Base-by-base conservation (phyloP, 2,113 vertebrate genomes). In the Zosterops hypoxanthus region DNA sequence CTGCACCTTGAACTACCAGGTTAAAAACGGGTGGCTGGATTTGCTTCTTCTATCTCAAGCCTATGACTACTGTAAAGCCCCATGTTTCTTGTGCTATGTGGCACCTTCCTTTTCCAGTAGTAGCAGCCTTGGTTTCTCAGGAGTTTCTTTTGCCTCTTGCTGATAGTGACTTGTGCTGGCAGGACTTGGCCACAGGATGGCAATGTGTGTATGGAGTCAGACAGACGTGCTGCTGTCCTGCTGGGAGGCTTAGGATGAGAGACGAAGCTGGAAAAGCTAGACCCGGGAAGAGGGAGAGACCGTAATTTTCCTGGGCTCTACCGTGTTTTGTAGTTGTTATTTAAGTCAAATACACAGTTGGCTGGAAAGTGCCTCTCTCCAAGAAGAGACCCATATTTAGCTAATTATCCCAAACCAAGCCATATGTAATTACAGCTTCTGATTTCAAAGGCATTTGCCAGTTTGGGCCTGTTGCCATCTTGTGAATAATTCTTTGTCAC, bases 401-500 rank as follows among this genome's bases (percentile, higher is more conserved):
- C 49, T 76, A 65, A 92, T 91, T 88, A 90, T 64, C 76, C 72
- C 69, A 81, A 92, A 88, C 56, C 47, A 90, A 81, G 64, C 39
- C 72, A 25, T 56, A 24, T 36, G 49, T 83, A 90, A 96, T 93
- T 92, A 86, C 41, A 95, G 71, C 71, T 93, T 88, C 88, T 92
- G 64, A 86, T 95, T 95, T 94, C 79, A 81, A 92, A 95, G 71
- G 44, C 52, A 22, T 94, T 91, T 94, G 71, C 55, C 71, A 52
- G 39, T 46, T 76, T 3, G 9, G 89, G 84, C 84, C n/a, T 5
- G 1, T 57, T 92, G 84, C 81, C 82, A 70, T 73, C 63, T 68
- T 55, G 34, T 93, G 91, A 95, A 91, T 90, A 80, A 87, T 73
- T 70, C 75, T 82, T 77, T 96, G 92, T 94, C 90, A 63, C 87